phyloP scores from a whole-genome alignment of 2,888 invertebrate species.

The Callimorpha dominula region DNA sequence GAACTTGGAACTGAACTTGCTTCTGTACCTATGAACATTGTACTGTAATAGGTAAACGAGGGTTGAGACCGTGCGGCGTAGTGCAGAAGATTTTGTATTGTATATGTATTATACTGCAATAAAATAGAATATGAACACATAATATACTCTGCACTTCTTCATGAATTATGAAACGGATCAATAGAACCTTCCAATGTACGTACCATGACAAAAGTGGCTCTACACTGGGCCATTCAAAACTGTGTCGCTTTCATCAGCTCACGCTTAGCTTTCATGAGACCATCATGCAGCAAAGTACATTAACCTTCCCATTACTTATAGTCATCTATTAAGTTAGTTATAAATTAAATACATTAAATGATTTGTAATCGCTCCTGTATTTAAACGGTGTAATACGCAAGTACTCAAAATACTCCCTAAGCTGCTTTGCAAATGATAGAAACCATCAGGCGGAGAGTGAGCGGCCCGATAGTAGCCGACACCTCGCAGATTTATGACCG shows the following conservation, averaged over 20 bases:
- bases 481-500: constrained; percentile 81
- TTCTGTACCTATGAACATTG: no score
- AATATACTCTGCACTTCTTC: no score
- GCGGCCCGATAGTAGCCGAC: constrained; percentile 80
- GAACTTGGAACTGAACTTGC: no score
- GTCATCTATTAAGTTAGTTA: neutral
- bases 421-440: constrained; percentile 84
- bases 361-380: constrained; percentile 44
- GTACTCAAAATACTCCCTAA: constrained; percentile 77
- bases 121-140: no score
- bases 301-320: neutral
- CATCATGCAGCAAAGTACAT: neutral
- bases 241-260: neutral
- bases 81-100: no score
- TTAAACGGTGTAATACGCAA: constrained; percentile 41
- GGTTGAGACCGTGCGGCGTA: no score
- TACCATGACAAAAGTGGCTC: neutral
- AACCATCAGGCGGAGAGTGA: constrained; percentile 82
- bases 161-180: no score
- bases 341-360: constrained; percentile 7
- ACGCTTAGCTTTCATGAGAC: neutral
- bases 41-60: no score
- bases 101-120: no score
- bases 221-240: neutral
- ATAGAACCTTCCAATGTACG: no score